A percentile compares a stretch with the other conserved stretches of the same genome.
Conservation (phyloP, 2,888 invertebrate species). For the Melieria picta region DNA sequence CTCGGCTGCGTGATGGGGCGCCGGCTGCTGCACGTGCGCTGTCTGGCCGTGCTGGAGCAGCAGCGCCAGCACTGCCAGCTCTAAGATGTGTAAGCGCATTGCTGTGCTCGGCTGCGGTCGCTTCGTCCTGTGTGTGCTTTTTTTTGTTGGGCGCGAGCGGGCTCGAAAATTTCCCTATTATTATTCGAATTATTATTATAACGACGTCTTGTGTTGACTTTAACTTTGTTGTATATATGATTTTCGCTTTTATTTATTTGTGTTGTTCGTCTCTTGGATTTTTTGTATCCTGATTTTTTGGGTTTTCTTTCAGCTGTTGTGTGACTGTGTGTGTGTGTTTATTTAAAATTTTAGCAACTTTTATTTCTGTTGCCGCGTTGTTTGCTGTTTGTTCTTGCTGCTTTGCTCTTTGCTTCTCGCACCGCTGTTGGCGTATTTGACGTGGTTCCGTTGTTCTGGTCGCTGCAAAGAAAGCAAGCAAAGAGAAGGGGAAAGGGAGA, state of each 20-base stretch:
- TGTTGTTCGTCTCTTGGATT: no score
- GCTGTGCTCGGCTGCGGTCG: slow-evolving; percentile 12
- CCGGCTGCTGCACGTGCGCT: slow-evolving; percentile 33
- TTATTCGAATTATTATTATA: not conserved
- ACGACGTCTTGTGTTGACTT: not conserved
- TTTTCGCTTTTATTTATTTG: not conserved
- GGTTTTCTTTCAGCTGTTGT: no score
- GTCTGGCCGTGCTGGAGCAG: slow-evolving; percentile 5
- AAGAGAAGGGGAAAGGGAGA: not conserved
- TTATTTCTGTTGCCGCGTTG: not conserved
- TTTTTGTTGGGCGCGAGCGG: not conserved
- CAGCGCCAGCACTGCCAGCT: not conserved
- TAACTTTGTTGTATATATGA: not conserved
- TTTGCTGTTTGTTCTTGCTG: not conserved
- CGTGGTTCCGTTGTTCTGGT: not conserved
- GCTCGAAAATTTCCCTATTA: not conserved
- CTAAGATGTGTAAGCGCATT: slow-evolving; percentile 7
- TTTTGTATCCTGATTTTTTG: no score
- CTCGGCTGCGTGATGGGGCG: not conserved
- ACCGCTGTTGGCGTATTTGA: not conserved
- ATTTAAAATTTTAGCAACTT: no score
- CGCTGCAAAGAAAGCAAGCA: not conserved
- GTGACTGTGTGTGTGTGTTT: no score
- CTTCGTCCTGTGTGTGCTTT: not conserved
- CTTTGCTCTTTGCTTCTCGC: not conserved